Base-by-base conservation (phyloP, 2,888 invertebrate species). In the Drosophila putrida region DNA sequence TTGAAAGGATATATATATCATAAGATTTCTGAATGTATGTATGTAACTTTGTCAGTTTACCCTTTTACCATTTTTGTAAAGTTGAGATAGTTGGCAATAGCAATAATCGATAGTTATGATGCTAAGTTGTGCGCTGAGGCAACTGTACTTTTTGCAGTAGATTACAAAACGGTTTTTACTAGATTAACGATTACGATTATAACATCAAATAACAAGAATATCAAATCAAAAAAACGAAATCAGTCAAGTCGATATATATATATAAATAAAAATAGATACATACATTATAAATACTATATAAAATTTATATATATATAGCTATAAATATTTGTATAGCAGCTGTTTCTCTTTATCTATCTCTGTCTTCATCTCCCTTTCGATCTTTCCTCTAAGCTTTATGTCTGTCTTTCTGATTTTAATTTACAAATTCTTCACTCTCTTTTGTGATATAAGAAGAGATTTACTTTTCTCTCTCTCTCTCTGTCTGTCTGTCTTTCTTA, bases 371-470 rank as follows among this genome's bases (percentile, higher is more conserved):
- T 51, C 4, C 47, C 8, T 33, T 6, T 33, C 20, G 11, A 33
- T 31, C 35, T 61, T n/a, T 61, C 31, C 38, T 25, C 39, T 4
- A 11, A 20, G 20, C 27, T 46, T n/a, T 57, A 38, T 38, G 31
- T 27, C 8, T 43, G n/a, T n/a, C 9, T 57, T n/a, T 36, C 38
- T 55, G 2, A 3, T 10, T 25, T 46, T 38, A 10, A 25, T 9
- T 41, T 13, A 35, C 10, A 54, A 13, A 20, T 59, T 47, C 6
- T 25, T 9, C 61, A 72, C 69, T 75, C 64, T 43, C 20, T 72
- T 75, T 69, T 76, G 75, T 75, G 75, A 75, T 75, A 75, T 50
- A 36, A 46, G 43, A 11, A 51, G 43, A 25, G 43, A 35, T 1
- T 6, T 5, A 25, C 31, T n/a, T 28, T n/a, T 4, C 51, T 50